phyloP scores from a whole-genome alignment of 2,888 invertebrate genomes.

The Mythimna ferrago region DNA sequence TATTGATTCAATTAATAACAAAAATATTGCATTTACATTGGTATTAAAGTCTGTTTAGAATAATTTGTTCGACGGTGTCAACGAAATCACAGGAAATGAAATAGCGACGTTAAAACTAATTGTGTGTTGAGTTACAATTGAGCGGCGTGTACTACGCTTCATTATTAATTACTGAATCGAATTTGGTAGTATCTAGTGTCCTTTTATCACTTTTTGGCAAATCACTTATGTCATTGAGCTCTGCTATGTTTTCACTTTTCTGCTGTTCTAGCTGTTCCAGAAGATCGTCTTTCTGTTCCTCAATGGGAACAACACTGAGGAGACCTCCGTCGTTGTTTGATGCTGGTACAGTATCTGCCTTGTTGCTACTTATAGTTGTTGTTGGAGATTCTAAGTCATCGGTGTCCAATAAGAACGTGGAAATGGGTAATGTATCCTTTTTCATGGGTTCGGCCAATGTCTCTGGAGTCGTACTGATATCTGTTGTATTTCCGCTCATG shows the following conservation, averaged over 20 bases:
- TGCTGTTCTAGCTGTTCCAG: constrained; percentile 73
- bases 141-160: constrained; percentile 77
- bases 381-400: constrained; percentile 80
- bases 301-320: constrained; percentile 84
- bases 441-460: constrained; percentile 50
- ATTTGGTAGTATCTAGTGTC: constrained; percentile 83
- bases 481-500: constrained; percentile 62
- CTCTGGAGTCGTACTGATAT: constrained; percentile 14
- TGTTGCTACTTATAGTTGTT: constrained; percentile 58
- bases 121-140: constrained; percentile 62
- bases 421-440: constrained; percentile 71
- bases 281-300: constrained; percentile 72
- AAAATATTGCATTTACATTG: constrained; percentile 72
- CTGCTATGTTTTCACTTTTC: constrained; percentile 79
- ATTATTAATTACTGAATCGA: constrained; percentile 80
- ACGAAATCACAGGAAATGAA: constrained; percentile 83
- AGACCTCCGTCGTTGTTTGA: constrained; percentile 70
- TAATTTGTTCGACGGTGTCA: constrained; percentile 75
- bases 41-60: constrained; percentile 67
- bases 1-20: constrained; percentile 52
- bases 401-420: constrained; percentile 84
- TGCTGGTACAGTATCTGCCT: constrained; percentile 48
- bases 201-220: constrained; percentile 87
- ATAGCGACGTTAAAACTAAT: constrained; percentile 79
- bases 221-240: constrained; percentile 87